Evolutionary conservation across 2,797 vertebrate species (phyloP).

Genomic region (Chiroxiphia lanceolata): DNA sequence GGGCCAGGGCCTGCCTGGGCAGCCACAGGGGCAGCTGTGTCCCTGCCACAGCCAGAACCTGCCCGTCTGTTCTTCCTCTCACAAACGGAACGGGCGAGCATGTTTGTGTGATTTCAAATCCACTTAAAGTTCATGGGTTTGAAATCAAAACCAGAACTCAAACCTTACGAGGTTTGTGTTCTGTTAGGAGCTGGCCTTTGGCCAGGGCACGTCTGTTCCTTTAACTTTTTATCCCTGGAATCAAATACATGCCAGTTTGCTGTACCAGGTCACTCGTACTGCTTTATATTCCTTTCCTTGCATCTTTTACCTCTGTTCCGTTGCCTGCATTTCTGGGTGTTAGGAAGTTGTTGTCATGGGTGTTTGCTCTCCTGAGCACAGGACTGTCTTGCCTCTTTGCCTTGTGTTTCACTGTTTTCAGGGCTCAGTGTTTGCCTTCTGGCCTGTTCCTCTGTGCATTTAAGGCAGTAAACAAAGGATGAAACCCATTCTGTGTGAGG

Average conservation of each 20-base stretch:
- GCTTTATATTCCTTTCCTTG: neutral
- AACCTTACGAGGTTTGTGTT: constrained; percentile 1
- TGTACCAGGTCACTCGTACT: neutral
- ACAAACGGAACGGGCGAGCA: neutral
- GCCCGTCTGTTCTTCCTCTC: neutral
- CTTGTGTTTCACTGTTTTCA: neutral
- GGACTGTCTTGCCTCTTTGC: neutral
- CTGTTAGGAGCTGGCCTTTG: constrained; percentile 3
- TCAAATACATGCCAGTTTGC: neutral
- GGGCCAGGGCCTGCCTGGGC: neutral
- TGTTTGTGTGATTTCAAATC: constrained; percentile 56
- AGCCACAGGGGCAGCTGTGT: neutral
- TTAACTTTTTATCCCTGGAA: constrained; percentile 21
- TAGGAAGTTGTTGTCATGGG: neutral
- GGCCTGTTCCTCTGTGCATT: neutral
- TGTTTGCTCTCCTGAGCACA: neutral
- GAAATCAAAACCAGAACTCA: constrained; percentile 56
- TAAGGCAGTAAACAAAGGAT: neutral
- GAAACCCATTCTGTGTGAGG: neutral
- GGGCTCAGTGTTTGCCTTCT: neutral
- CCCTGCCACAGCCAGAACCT: neutral
- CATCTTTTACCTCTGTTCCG: neutral
- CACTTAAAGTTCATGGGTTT: constrained; percentile 43
- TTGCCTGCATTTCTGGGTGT: neutral
- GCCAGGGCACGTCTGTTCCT: constrained; percentile 32